Evolutionary conservation across 2,797 vertebrate species (phyloP).

Genomic region (Ptychobarbus kaznakovi): DNA sequence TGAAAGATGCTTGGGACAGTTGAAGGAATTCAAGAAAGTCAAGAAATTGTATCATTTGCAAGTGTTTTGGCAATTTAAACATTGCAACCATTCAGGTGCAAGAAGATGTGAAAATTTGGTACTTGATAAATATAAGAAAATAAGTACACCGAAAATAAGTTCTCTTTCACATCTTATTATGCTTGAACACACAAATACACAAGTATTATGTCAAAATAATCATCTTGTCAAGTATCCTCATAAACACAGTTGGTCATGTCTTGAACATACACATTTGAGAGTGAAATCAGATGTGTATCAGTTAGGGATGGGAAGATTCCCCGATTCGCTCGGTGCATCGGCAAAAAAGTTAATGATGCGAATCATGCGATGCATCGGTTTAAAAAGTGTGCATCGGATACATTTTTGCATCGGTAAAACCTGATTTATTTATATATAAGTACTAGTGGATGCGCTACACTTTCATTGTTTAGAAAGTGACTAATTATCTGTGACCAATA

Average conservation of each 20-base stretch:
- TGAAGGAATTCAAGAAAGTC: background rate
- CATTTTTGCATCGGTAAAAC: no score
- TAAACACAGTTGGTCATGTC: background rate
- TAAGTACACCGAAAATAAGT: background rate
- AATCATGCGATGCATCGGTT: no score
- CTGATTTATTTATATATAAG: no score
- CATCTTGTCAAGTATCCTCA: background rate
- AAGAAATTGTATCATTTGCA: background rate
- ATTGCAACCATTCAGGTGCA: background rate
- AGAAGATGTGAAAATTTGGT: background rate
- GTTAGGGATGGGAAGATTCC: no score
- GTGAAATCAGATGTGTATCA: background rate
- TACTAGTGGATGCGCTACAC: no score
- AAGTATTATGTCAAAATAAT: background rate
- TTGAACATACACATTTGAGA: background rate
- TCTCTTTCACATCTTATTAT: no score
- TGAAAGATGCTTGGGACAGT: background rate
- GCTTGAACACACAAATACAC: background rate
- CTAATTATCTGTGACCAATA: no score
- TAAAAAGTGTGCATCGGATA: no score
- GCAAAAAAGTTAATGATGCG: no score
- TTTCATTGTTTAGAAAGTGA: no score
- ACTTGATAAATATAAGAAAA: background rate
- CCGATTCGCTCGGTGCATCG: no score
- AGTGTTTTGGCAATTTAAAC: background rate